phyloP scores from a whole-genome alignment of 1,140 invertebrate species.

The Bombus pascuorum region DNA sequence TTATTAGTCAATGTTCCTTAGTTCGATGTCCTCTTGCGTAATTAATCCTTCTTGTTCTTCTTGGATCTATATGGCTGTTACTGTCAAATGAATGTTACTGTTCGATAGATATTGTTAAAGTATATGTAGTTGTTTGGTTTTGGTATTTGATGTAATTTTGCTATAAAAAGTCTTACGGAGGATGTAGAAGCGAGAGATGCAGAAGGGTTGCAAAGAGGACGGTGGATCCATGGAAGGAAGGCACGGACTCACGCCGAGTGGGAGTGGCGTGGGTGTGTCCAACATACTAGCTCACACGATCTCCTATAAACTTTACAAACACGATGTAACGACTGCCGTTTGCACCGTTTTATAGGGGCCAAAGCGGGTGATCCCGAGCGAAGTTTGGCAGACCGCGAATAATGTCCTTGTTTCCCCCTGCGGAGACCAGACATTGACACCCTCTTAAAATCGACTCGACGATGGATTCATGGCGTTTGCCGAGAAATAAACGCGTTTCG shows the following conservation, averaged over 20 bases:
- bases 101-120: background rate
- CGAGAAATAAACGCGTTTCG: background rate
- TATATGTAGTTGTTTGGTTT: too few species aligned
- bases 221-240: constrained; percentile 47
- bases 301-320: constrained; percentile 57
- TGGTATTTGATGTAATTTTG: too few species aligned
- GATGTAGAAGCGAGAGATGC: background rate
- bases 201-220: constrained; percentile 35
- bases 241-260: constrained; percentile 66
- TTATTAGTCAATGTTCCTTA: background rate
- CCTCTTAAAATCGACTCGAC: constrained; percentile 26
- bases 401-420: constrained; percentile 22
- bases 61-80: background rate
- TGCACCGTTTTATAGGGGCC: constrained; percentile 43
- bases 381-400: constrained; percentile 50
- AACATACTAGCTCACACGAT: constrained; percentile 64
- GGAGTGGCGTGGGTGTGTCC: constrained; percentile 80
- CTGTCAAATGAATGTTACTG: background rate
- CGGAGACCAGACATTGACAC: constrained; percentile 8
- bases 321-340: constrained; percentile 63
- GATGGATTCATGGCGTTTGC: background rate
- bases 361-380: background rate
- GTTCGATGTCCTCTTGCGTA: too few species aligned
- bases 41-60: too few species aligned
- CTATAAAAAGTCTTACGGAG: background rate